phyloP scores from a whole-genome alignment of 2,888 invertebrate species.

The Ochropacha duplaris region DNA sequence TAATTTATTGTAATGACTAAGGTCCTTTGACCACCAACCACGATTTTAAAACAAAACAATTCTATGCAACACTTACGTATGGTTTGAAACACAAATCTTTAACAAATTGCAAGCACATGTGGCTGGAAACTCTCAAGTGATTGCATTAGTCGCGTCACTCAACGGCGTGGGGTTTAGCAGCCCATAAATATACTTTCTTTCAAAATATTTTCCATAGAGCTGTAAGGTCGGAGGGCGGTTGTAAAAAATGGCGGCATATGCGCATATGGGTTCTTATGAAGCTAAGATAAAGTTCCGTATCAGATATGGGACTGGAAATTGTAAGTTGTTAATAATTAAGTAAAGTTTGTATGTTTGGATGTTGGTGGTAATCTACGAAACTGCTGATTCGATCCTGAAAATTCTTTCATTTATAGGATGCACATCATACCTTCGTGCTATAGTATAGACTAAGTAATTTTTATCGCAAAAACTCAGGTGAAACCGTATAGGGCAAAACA shows the following conservation, averaged over 20 bases:
- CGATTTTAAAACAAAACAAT: neutral
- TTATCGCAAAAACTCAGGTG: too few relatives aligned
- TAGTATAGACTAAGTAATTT: too few relatives aligned
- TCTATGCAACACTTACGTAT: neutral
- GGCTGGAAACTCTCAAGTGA: conserved; percentile 20
- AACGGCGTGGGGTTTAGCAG: conserved; percentile 52
- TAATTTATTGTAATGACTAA: neutral
- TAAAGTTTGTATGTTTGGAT: too few relatives aligned
- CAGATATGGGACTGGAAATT: neutral
- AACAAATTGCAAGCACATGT: conserved; percentile 22
- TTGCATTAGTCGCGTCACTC: conserved; percentile 38
- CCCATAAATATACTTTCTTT: conserved; percentile 64
- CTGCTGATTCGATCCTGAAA: too few relatives aligned
- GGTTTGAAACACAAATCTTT: conserved; percentile 1
- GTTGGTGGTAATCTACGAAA: too few relatives aligned
- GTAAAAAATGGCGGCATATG: neutral
- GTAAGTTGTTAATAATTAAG: neutral
- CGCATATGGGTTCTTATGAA: neutral
- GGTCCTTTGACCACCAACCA: neutral
- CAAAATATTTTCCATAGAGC: conserved; percentile 58
- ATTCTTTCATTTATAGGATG: too few relatives aligned
- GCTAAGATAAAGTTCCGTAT: neutral
- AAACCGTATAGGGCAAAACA: too few relatives aligned
- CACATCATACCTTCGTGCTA: too few relatives aligned
- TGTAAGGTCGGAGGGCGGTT: neutral